phyloP scores from a whole-genome alignment of 2,113 vertebrate species.

The Ceyx margarethae region DNA sequence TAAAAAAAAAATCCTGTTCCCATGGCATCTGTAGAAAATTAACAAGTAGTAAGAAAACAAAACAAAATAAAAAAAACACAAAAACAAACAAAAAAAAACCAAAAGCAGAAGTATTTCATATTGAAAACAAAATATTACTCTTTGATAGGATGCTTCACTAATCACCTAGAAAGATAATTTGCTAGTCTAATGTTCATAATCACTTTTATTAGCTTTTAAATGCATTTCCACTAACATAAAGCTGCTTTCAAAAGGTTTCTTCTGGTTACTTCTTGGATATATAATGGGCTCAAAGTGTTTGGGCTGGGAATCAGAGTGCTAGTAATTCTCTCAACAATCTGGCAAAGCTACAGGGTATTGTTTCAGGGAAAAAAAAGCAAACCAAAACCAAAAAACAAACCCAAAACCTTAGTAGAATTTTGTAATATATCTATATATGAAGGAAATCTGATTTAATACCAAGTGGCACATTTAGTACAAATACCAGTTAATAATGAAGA shows the following conservation, averaged over 20 bases:
- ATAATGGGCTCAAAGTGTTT: not conserved
- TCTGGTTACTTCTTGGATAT: not conserved
- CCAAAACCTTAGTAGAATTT: not conserved
- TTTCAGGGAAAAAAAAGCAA: not conserved
- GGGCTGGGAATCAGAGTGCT: not conserved
- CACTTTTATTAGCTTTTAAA: not conserved
- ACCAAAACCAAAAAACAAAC: not conserved
- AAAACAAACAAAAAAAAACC: not conserved
- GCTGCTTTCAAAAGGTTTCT: not conserved
- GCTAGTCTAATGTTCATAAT: not conserved
- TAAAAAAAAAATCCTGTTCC: not conserved
- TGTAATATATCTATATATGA: not conserved
- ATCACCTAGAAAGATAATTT: not conserved
- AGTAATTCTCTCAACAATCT: not conserved
- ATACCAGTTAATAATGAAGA: not conserved
- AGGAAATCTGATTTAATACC: not conserved
- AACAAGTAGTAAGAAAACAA: not conserved
- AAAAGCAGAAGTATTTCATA: not conserved
- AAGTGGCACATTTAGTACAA: not conserved
- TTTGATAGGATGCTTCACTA: not conserved
- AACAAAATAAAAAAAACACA: not conserved
- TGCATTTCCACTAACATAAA: fast-evolving
- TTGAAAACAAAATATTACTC: not conserved
- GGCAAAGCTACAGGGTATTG: not conserved
- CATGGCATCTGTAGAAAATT: not conserved